Evolutionary conservation across 2,113 vertebrate species (phyloP).

Genomic region (Pelmatolapia mariae): DNA sequence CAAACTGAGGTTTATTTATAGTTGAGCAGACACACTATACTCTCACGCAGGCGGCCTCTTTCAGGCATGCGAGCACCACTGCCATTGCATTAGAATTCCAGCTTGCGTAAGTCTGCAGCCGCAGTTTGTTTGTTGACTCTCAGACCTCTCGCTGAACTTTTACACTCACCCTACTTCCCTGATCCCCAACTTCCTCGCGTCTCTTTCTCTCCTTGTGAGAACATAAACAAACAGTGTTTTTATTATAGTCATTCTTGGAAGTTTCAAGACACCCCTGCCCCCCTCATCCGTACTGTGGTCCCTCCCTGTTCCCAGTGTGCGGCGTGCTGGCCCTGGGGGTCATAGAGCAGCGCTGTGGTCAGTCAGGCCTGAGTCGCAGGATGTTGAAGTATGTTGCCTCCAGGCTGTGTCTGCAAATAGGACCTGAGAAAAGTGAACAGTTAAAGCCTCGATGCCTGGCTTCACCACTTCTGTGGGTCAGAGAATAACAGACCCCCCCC

Average conservation of each 20-base stretch:
- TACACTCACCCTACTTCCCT: constrained; percentile 12
- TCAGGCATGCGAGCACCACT: constrained; percentile 6
- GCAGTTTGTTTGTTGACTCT: constrained; percentile 42
- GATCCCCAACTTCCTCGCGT: not conserved
- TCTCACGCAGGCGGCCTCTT: constrained; percentile 4
- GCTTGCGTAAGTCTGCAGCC: constrained; percentile 14
- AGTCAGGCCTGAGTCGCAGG: constrained; percentile 32
- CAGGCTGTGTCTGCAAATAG: constrained; percentile 33
- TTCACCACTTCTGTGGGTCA: not conserved
- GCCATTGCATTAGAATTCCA: constrained; percentile 1
- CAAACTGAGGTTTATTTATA: constrained; percentile 38
- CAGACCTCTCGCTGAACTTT: constrained; percentile 43
- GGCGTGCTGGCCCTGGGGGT: not conserved
- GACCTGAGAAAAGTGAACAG: constrained; percentile 11
- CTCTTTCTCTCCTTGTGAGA: constrained; percentile 33
- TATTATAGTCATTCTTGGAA: constrained; percentile 44
- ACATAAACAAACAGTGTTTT: constrained; percentile 53
- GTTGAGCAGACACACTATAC: constrained; percentile 23
- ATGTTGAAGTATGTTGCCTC: constrained; percentile 29
- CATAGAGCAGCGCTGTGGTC: constrained; percentile 14
- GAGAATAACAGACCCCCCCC: constrained; percentile 14
- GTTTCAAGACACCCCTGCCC: constrained; percentile 2
- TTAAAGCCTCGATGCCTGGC: constrained; percentile 11
- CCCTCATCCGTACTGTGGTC: not conserved
- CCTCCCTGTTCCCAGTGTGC: constrained; percentile 4